Base-by-base conservation (phyloP, 2,797 vertebrate genomes). In the Silurus aristotelis region DNA sequence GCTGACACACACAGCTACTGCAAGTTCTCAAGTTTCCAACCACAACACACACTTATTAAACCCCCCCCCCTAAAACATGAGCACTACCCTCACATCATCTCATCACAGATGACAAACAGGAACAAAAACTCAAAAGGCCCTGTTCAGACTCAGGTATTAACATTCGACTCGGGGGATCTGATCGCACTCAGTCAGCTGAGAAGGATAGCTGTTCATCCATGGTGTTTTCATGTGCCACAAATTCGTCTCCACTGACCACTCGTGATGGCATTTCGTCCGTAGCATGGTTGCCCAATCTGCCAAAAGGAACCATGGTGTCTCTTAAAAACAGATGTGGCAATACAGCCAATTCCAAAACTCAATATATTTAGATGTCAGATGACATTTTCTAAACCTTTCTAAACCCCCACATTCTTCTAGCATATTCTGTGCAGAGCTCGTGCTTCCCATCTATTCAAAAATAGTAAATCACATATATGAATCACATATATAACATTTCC, bases 1-100 rank as follows among this genome's bases (percentile, higher is more conserved):
- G 95, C 94, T 95, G 94, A 95, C 92, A 90, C 90, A 90, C 90
- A 88, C 85, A 86, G 91, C 86, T 85, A 80, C 90, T n/a, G 80
- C 88, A 17, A 67, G 22, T 63, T 92, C 94, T 95, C 90, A 84
- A 63, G 91, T 95, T 94, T 93, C 94, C 82, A 85, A 84, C 75
- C 83, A 17, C 27, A 82, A 84, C 63, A 79, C 52, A 43, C 79
- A 78, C 85, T 71, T 83, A 52, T 25, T 58, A n/a, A n/a, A n/a
- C 80, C 60, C 52, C 76, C 71, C 55, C 94, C 92, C 90, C 90
- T 20, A 88, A 78, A 83, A 80, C 72, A 48, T 52, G 43, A 77
- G 66, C 75, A 83, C 83, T 55, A 63, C 55, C 71, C 87, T 83
- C 55, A 84, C 58, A 82, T 83, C 58, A 82, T 83, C 56, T 61